Conservation (phyloP, 1,140 invertebrate species). For the Zaprionus lachaisei region DNA sequence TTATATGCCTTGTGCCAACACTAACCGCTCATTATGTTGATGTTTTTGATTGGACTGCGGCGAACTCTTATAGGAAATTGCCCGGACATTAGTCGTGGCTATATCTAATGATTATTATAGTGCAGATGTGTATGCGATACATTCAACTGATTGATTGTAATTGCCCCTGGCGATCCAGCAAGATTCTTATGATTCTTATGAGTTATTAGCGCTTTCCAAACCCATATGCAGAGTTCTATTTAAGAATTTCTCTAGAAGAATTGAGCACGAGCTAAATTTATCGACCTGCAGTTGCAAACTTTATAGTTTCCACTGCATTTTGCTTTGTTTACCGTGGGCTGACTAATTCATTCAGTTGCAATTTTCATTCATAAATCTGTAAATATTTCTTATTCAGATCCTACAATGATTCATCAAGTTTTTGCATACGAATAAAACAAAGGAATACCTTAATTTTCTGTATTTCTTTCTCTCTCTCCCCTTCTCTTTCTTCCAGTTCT, state of each 20-base stretch:
- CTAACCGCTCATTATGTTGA: slow-evolving; percentile 21
- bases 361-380: slow-evolving; percentile 20
- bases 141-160: slow-evolving; percentile 68
- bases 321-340: not conserved
- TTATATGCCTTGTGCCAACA: slow-evolving; percentile 31
- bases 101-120: slow-evolving; percentile 48
- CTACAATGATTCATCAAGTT: slow-evolving; percentile 6
- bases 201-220: slow-evolving; percentile 59
- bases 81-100: slow-evolving; percentile 50
- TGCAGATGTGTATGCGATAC: not conserved
- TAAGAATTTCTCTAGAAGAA: not conserved
- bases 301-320: not conserved
- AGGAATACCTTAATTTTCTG: not conserved
- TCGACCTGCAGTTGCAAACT: not conserved
- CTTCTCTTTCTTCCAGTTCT: not conserved
- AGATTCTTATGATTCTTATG: slow-evolving; percentile 56
- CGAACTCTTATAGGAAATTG: slow-evolving; percentile 30
- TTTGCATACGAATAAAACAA: slow-evolving; percentile 1
- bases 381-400: not conserved
- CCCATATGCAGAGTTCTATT: not conserved
- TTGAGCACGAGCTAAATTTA: not conserved
- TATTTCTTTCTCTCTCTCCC: not conserved
- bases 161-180: slow-evolving; percentile 23
- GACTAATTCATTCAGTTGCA: slow-evolving; percentile 3
- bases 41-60: slow-evolving; percentile 14